Evolutionary conservation across 2,888 invertebrate genomes (phyloP).

Genomic region (Drosophila monieri): DNA sequence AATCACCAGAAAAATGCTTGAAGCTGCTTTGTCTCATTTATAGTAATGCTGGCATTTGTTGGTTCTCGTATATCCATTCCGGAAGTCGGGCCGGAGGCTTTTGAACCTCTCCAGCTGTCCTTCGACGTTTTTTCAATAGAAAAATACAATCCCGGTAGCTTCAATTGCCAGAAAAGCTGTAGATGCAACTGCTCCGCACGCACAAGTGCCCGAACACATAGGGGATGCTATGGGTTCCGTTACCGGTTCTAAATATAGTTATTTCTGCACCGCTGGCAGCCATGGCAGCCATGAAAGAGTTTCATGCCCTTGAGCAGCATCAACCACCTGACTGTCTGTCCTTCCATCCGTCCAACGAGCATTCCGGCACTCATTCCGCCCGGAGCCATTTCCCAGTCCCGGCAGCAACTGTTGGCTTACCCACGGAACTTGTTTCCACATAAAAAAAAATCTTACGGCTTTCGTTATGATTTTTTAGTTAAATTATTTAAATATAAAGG

Average conservation of each 20-base stretch:
- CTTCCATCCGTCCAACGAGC: neutral
- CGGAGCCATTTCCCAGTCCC: constrained; percentile 34
- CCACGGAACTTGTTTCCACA: constrained; percentile 25
- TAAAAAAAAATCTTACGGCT: neutral
- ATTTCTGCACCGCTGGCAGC: constrained; percentile 49
- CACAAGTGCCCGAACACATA: constrained; percentile 17
- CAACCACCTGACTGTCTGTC: constrained; percentile 33
- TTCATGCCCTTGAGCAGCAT: constrained; percentile 51
- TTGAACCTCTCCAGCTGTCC: constrained; percentile 2
- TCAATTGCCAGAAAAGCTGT: constrained; percentile 44
- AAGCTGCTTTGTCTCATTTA: constrained; percentile 19
- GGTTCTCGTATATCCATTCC: constrained; percentile 8
- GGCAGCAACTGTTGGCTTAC: constrained; percentile 41
- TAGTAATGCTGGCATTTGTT: constrained; percentile 19
- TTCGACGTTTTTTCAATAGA: constrained; percentile 25
- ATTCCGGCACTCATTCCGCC: constrained; percentile 26
- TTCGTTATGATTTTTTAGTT: neutral
- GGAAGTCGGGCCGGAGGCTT: constrained; percentile 11
- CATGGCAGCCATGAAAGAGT: constrained; percentile 48
- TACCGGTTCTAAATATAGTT: constrained; percentile 60
- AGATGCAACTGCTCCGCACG: constrained; percentile 24
- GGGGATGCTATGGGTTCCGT: constrained; percentile 47
- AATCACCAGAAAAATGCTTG: constrained; percentile 1
- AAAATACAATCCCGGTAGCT: constrained; percentile 43
- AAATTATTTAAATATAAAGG: neutral